Percentiles rank a stretch among this genome's conserved stretches.
Conservation (phyloP, 2,113 vertebrate genomes). For the Azemiops feae region DNA sequence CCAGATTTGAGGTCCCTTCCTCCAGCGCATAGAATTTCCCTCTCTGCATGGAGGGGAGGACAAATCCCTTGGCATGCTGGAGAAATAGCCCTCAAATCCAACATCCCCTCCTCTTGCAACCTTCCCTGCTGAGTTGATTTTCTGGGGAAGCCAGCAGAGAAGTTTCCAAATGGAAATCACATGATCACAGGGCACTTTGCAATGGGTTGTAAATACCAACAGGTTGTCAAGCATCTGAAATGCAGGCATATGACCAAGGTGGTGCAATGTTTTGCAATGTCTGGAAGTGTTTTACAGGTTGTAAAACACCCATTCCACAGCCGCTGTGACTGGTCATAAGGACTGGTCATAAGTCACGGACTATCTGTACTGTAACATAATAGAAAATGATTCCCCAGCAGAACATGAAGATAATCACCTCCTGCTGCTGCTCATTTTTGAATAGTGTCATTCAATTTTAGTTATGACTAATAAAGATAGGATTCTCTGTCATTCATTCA, state of each 20-base stretch:
- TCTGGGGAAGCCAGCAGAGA: background rate
- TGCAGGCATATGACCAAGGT: background rate
- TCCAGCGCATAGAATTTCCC: background rate
- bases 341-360: background rate
- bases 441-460: background rate
- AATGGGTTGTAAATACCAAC: background rate
- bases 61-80: background rate
- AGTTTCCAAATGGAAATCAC: background rate
- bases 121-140: background rate
- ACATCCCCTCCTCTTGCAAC: background rate
- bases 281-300: background rate
- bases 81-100: background rate
- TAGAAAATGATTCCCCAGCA: background rate
- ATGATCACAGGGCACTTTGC: background rate
- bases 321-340: background rate
- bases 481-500: background rate
- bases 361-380: background rate
- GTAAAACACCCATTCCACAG: background rate
- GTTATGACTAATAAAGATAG: background rate
- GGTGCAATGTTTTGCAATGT: background rate
- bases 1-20: too few relatives aligned
- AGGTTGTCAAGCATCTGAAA: background rate
- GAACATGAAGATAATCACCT: background rate
- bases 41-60: background rate
- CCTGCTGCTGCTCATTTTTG: background rate